Evolutionary conservation across 2,888 invertebrate species (phyloP).

Genomic region (Hermaeophaga mercurialis): DNA sequence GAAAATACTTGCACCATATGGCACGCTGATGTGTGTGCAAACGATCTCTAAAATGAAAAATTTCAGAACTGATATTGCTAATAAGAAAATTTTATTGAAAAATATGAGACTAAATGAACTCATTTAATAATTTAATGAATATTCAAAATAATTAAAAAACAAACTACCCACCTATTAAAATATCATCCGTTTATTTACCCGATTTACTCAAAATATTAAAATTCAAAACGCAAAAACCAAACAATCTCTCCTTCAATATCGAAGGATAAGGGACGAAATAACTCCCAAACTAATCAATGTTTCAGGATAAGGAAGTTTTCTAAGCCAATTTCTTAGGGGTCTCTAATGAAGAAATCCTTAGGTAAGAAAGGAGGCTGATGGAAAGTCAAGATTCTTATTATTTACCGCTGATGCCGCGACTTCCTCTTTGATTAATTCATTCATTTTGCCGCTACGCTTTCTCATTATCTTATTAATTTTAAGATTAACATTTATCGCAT

Average conservation of each 20-base stretch:
- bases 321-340: slow-evolving; percentile 3
- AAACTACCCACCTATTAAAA: no score
- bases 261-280: neutral
- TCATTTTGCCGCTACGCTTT: neutral
- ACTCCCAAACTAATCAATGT: slow-evolving; percentile 11
- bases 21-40: neutral
- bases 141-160: no score
- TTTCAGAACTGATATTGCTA: neutral
- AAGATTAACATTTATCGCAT: no score
- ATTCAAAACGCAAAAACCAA: slow-evolving; percentile 9
- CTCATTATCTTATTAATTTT: no score
- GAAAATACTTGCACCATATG: slow-evolving; percentile 10
- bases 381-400: slow-evolving; percentile 15
- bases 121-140: no score
- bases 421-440: slow-evolving; percentile 12
- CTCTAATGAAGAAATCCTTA: slow-evolving; percentile 10
- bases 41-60: neutral
- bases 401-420: slow-evolving; percentile 10
- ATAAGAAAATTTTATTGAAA: no score
- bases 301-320: slow-evolving; percentile 16
- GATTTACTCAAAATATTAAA: neutral
- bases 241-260: neutral
- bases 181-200: no score
- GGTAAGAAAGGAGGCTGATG: slow-evolving; percentile 10
- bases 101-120: no score